Evolutionary conservation across 64 coral and sea anemone genomes (phyloP), one percentile per base, ranked within the genome.

Genomic region (Montipora foliosa): DNA sequence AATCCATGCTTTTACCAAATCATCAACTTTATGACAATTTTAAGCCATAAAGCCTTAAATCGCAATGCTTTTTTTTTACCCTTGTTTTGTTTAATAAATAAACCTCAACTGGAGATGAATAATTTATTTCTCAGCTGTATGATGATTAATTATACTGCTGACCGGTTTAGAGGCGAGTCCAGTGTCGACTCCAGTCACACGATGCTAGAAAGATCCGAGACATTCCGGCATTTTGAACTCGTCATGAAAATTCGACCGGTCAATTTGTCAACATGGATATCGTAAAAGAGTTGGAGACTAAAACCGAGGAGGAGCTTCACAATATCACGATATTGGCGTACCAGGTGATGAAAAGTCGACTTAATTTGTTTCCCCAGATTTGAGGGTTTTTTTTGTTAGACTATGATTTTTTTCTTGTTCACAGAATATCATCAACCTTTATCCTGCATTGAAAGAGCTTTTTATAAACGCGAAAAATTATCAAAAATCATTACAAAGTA

Each of bases 361-460:
- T 17, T 12, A 2, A 17, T 83, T 67, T 44, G 60, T 15, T 67
- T 46, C 13, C 37, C 13, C 44, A 67, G 29, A 64, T 46, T 75
- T 83, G 16, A 14, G 6, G 21, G 77, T 0, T 53, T 13, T 62
- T 57, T 14, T 64, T 64, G 14, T 82, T 82, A 22, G 71, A 14
- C 44, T 15, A 29, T 25, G 8, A 13, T 5, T 21, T 50, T 86
- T 2, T 15, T 49, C n/a, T 5, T 45, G 2, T 62, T 5, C 68
- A 62, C 24, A 93, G 92, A 93, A 80, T 88, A 87, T 88, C 67
- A 80, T 93, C 49, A 84, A 93, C 75, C 22, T 93, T 25, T 79
- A 46, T 1, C 83, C 76, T 8, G 61, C 87, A 7, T 11, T 93
- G 3, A 93, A 93, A 72, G 92, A 93, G 78, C 83, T 93, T 1